Evolutionary conservation across 2,888 invertebrate species (phyloP).

Genomic region (Drosophila cyrtoloma): DNA sequence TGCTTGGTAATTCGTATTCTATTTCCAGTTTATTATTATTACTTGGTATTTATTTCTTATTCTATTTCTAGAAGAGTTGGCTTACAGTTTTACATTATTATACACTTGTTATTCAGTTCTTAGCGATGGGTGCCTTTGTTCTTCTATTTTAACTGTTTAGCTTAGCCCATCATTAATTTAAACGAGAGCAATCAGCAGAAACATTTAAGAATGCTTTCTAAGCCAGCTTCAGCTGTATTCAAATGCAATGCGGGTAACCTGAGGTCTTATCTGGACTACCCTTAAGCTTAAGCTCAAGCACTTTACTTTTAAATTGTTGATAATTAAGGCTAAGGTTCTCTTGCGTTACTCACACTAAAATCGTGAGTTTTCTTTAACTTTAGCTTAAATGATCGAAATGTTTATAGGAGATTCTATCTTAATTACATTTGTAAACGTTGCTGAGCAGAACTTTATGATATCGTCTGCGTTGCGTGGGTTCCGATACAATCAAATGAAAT

Average conservation of each 20-base stretch:
- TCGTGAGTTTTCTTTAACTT: background rate
- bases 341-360: background rate
- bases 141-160: background rate
- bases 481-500: constrained; percentile 41
- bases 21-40: background rate
- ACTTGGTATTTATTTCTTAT: background rate
- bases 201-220: constrained; percentile 3
- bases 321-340: constrained; percentile 5
- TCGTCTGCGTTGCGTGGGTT: constrained; percentile 39
- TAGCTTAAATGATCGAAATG: background rate
- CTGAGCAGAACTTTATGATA: constrained; percentile 11
- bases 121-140: background rate
- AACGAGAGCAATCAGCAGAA: constrained; percentile 23
- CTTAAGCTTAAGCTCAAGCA: background rate
- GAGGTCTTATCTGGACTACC: background rate
- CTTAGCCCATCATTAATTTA: constrained; percentile 16
- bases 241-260: constrained; percentile 28
- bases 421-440: constrained; percentile 57
- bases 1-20: background rate
- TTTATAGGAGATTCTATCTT: constrained; percentile 31
- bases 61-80: background rate
- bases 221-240: background rate
- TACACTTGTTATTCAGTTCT: background rate
- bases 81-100: background rate
- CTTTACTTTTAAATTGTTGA: constrained; percentile 5